Percentiles rank a stretch among this genome's conserved stretches.
Conservation (phyloP, 2,113 vertebrate genomes). For the Heterotilapia buettikoferi region DNA sequence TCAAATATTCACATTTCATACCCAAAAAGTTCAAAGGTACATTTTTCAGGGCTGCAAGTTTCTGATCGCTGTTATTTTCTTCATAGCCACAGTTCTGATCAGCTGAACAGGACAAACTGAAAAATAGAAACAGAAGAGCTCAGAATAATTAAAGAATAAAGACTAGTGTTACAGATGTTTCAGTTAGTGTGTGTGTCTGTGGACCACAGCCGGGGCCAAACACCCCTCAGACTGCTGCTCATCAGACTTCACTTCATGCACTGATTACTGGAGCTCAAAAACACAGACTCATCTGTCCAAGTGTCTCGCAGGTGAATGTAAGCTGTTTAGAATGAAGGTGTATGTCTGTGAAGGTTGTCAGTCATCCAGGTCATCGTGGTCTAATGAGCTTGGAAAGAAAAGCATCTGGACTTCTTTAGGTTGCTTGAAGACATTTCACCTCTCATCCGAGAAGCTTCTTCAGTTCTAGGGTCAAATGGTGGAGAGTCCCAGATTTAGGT, state of each 20-base stretch:
- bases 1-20: not conserved
- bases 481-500: not conserved
- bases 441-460: not conserved
- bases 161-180: not conserved
- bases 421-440: not conserved
- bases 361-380: not conserved
- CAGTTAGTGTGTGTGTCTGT: not conserved
- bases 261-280: not conserved
- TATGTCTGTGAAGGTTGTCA: not conserved
- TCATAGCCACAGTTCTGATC: not conserved
- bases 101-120: not conserved
- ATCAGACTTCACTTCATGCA: fast-evolving
- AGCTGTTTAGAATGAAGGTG: not conserved
- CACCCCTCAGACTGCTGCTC: not conserved
- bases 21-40: not conserved
- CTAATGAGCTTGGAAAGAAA: fast-evolving
- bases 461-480: too few relatives aligned
- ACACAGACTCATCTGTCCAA: not conserved
- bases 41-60: not conserved
- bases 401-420: fast-evolving
- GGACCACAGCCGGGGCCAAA: fast-evolving
- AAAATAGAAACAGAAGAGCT: not conserved
- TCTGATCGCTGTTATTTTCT: not conserved
- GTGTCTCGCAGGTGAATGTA: not conserved
- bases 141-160: not conserved